Conservation (phyloP, 2,797 vertebrate genomes). For the Morelia viridis region DNA sequence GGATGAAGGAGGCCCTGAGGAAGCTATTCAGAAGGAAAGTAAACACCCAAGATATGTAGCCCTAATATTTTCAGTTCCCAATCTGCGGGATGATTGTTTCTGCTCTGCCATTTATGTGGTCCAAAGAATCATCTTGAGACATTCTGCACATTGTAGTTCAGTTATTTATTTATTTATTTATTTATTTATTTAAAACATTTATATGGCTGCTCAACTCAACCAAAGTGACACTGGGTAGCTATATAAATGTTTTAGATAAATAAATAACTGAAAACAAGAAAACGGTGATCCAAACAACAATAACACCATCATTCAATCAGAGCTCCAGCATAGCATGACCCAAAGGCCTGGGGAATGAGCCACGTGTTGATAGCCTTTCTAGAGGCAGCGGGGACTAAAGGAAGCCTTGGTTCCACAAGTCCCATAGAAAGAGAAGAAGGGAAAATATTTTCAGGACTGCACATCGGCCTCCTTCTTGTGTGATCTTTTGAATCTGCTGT, state of each 20-base stretch:
- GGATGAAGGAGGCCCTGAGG: slow-evolving; percentile 19
- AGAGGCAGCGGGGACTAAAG: not conserved
- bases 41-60: not conserved
- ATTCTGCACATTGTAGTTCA: not conserved
- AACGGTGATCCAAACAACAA: not conserved
- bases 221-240: not conserved
- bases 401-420: not conserved
- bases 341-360: not conserved
- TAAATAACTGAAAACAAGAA: not conserved
- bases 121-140: not conserved
- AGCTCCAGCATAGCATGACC: not conserved
- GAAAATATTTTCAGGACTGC: not conserved
- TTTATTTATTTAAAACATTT: not conserved
- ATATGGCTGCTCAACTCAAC: not conserved
- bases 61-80: too few relatives aligned
- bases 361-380: not conserved
- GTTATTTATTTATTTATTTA: not conserved
- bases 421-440: not conserved
- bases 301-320: not conserved
- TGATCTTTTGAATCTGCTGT: not conserved
- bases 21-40: not conserved
- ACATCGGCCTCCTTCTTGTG: not conserved
- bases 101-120: not conserved
- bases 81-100: not conserved
- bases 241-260: too few relatives aligned